phyloP scores from a whole-genome alignment of 2,113 vertebrate genomes.

The Rana temporaria region DNA sequence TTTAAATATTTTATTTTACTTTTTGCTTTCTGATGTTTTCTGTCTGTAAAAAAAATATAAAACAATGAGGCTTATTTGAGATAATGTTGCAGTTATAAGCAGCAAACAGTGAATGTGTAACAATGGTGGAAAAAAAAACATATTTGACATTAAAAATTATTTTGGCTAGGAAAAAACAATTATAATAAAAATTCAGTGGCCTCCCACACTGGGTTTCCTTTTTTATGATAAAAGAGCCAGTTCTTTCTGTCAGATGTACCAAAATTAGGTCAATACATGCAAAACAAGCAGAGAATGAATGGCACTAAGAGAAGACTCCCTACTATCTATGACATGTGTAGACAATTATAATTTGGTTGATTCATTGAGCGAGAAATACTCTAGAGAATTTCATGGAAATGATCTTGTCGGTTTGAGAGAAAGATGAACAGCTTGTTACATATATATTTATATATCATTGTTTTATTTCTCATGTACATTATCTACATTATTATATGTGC shows the following conservation, averaged over 20 bases:
- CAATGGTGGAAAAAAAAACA: too few species aligned
- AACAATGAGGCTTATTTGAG: too few species aligned
- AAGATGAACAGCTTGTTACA: neutral
- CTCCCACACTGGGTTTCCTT: neutral
- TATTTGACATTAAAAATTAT: neutral
- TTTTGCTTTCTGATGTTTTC: too few species aligned
- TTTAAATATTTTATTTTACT: too few species aligned
- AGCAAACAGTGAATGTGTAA: too few species aligned
- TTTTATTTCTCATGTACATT: neutral
- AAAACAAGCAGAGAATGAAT: constrained; percentile 38
- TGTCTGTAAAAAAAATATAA: too few species aligned
- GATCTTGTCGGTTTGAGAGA: neutral
- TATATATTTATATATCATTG: neutral
- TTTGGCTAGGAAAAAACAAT: neutral
- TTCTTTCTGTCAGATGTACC: constrained; percentile 32
- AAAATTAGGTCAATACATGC: constrained; percentile 52
- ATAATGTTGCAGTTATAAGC: too few species aligned
- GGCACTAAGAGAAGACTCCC: constrained; percentile 17
- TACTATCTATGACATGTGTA: constrained; percentile 40
- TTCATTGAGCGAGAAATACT: constrained; percentile 35
- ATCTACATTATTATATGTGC: neutral
- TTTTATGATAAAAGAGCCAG: constrained; percentile 15
- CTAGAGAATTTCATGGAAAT: constrained; percentile 12
- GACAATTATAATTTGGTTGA: constrained; percentile 52
- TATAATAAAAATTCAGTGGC: neutral